Evolutionary conservation across 2,113 vertebrate species (phyloP).

Genomic region (Gambusia affinis): DNA sequence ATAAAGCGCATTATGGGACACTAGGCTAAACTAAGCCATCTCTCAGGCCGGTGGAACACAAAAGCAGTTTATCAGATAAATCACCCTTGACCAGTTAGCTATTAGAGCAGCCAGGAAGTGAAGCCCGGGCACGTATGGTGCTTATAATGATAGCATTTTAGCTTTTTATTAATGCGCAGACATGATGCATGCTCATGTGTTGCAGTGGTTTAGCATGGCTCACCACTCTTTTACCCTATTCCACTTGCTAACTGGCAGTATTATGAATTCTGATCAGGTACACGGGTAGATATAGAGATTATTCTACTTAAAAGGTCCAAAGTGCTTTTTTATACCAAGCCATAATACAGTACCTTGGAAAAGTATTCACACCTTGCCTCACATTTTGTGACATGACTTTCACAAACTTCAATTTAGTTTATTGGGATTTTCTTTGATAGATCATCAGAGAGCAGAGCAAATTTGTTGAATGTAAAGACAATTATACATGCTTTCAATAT

Average conservation of each 20-base stretch:
- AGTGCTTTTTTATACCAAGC: conserved; percentile 40
- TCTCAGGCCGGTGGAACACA: conserved; percentile 75
- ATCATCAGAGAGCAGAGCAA: background rate
- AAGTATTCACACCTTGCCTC: background rate
- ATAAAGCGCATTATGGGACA: conserved; percentile 76
- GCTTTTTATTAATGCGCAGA: conserved; percentile 77
- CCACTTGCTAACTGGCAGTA: conserved; percentile 63
- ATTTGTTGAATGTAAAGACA: background rate
- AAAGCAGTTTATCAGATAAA: conserved; percentile 81
- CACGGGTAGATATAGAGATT: conserved; percentile 63
- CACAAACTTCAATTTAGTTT: background rate
- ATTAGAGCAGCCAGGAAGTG: conserved; percentile 75
- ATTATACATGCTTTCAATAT: background rate
- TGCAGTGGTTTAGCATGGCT: conserved; percentile 74
- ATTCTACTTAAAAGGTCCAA: conserved; percentile 41
- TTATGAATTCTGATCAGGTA: conserved; percentile 78
- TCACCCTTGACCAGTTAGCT: conserved; percentile 79
- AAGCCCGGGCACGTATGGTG: conserved; percentile 72
- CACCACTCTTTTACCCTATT: conserved; percentile 72
- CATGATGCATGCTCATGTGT: conserved; percentile 73
- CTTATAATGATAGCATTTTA: conserved; percentile 74
- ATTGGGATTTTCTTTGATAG: background rate
- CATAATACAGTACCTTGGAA: background rate
- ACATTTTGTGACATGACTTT: background rate
- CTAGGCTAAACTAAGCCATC: conserved; percentile 71